Percentiles rank a stretch among this genome's conserved stretches.
Conservation (phyloP, 2,888 invertebrate species). For the Xylocampa areola region DNA sequence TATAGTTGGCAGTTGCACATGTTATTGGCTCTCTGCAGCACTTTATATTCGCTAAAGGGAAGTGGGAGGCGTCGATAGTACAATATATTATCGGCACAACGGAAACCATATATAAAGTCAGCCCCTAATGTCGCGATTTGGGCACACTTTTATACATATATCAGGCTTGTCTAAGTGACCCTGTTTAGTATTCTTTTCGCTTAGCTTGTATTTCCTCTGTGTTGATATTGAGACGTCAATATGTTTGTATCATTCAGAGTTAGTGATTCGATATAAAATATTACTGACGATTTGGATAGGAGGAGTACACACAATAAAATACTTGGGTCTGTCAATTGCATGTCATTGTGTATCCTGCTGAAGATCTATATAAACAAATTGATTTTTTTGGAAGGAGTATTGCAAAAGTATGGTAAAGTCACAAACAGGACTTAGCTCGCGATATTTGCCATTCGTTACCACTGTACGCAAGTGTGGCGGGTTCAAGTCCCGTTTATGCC, state of each 20-base stretch:
- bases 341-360: too few relatives aligned
- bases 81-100: slow-evolving; percentile 59
- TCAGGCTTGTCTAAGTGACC: slow-evolving; percentile 31
- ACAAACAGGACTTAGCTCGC: too few relatives aligned
- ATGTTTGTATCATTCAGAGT: not conserved
- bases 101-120: slow-evolving; percentile 58
- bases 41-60: slow-evolving; percentile 50
- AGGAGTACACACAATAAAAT: too few relatives aligned
- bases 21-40: slow-evolving; percentile 46
- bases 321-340: too few relatives aligned
- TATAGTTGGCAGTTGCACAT: slow-evolving; percentile 48
- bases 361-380: too few relatives aligned
- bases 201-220: slow-evolving; percentile 41
- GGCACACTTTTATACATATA: slow-evolving; percentile 49
- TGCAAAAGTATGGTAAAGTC: too few relatives aligned
- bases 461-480: too few relatives aligned
- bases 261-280: not conserved
- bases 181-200: slow-evolving; percentile 35
- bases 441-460: too few relatives aligned
- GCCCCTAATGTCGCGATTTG: slow-evolving; percentile 42
- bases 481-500: too few relatives aligned
- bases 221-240: slow-evolving; percentile 15
- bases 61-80: slow-evolving; percentile 52
- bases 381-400: too few relatives aligned
- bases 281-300: too few relatives aligned